A percentile compares a stretch with the other conserved stretches of the same genome.
Evolutionary conservation across 2,888 invertebrate species (phyloP).

Genomic region (Aphrophora alni): DNA sequence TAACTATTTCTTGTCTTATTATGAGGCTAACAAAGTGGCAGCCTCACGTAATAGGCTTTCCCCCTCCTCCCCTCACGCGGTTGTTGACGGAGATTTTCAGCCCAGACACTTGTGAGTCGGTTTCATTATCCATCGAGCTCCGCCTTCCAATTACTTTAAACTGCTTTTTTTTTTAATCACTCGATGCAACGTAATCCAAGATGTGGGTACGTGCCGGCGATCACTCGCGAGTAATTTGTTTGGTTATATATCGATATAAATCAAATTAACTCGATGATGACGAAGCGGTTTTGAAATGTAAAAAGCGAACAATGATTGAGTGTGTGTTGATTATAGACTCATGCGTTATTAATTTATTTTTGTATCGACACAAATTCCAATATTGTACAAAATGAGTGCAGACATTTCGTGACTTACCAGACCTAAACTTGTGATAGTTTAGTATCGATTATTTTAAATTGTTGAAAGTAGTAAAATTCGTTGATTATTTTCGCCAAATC

Average conservation of each 20-base stretch:
- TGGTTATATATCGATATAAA: background rate
- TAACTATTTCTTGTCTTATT: conserved; percentile 9
- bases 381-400: too few relatives aligned
- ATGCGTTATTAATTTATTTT: background rate
- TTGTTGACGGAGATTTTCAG: conserved; percentile 31
- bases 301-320: background rate
- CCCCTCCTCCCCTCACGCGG: conserved; percentile 12
- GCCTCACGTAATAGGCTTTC: background rate
- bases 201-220: background rate
- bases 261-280: background rate
- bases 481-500: too few relatives aligned
- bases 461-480: too few relatives aligned
- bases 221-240: background rate
- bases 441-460: too few relatives aligned
- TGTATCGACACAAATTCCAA: background rate
- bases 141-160: conserved; percentile 21
- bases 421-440: too few relatives aligned
- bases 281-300: background rate
- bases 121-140: conserved; percentile 35
- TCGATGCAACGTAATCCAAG: background rate
- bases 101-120: conserved; percentile 27
- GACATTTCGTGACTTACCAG: too few relatives aligned
- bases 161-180: background rate
- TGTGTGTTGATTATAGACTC: background rate
- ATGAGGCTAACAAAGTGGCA: background rate